phyloP scores from a whole-genome alignment of 2,797 vertebrate species.

The Passerculus sandwichensis region DNA sequence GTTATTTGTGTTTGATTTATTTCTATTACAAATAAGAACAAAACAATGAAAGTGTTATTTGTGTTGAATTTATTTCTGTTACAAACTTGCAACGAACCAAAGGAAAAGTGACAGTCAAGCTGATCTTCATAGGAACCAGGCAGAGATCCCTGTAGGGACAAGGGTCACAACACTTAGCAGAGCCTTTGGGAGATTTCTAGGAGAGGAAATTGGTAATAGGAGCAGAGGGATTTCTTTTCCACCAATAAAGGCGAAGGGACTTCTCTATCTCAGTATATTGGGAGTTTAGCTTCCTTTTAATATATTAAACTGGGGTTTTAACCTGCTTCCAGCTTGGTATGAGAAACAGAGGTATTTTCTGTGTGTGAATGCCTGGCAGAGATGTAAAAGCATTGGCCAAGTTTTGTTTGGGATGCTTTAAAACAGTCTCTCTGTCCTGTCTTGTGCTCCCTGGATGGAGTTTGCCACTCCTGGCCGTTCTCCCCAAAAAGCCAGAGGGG shows the following conservation, averaged over 20 bases:
- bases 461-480: rapidly evolving
- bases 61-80: background rate
- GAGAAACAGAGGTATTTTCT: background rate
- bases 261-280: background rate
- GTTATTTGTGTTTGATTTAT: slow-evolving; percentile 9
- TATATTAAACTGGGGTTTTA: background rate
- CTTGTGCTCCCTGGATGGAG: background rate
- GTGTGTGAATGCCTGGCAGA: background rate
- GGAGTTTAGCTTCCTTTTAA: background rate
- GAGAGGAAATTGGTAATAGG: background rate
- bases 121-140: background rate
- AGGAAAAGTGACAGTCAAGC: background rate
- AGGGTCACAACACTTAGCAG: background rate
- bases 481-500: background rate
- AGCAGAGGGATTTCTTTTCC: background rate
- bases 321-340: background rate
- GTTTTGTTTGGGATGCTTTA: background rate
- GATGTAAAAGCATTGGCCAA: background rate
- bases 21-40: background rate
- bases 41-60: slow-evolving; percentile 33
- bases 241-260: rapidly evolving
- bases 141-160: background rate
- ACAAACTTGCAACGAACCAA: background rate
- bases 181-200: background rate
- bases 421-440: background rate